A percentile compares a stretch with the other conserved stretches of the same genome.
These are phyloP conservation scores for Cotesia vestalis DNA, from an alignment of 1,140 invertebrate genomes.

Conservation along the genomic window DNA sequence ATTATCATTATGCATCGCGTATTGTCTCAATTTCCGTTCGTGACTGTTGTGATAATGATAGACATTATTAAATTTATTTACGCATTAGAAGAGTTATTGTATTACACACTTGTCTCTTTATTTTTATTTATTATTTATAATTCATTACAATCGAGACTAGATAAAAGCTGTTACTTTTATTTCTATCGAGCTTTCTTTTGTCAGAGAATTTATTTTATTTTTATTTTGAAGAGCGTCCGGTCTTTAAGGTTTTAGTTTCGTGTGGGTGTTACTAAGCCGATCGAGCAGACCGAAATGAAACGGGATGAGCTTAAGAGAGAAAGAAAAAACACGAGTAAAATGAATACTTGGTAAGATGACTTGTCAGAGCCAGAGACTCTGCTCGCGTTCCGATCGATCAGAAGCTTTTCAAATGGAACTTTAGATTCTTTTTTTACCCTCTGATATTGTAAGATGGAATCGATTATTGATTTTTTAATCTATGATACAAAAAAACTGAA, in stretches of 20 bases:
- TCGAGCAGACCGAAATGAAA: neutral
- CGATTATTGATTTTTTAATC: no score
- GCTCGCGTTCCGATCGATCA: neutral
- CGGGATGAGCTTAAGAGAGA: neutral
- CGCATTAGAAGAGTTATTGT: neutral
- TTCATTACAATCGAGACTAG: neutral
- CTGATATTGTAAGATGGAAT: no score
- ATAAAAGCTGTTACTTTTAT: neutral
- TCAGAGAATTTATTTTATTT: neutral
- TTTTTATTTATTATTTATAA: conserved; percentile 7
- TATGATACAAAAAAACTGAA: no score
- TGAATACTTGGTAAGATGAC: neutral
- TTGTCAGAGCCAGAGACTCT: conserved; percentile 4
- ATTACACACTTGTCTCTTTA: neutral
- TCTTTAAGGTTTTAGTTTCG: neutral
- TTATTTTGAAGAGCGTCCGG: neutral
- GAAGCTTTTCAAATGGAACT: no score
- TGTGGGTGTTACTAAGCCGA: neutral
- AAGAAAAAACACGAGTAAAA: neutral
- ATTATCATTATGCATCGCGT: conserved; percentile 28
- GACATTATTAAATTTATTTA: conserved; percentile 11
- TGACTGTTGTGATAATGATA: conserved; percentile 10
- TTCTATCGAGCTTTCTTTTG: neutral
- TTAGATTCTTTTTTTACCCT: no score
- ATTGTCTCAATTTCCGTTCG: conserved; percentile 28